Evolutionary conservation across 2,888 invertebrate genomes (phyloP).

Genomic region (Mystacides longicornis): DNA sequence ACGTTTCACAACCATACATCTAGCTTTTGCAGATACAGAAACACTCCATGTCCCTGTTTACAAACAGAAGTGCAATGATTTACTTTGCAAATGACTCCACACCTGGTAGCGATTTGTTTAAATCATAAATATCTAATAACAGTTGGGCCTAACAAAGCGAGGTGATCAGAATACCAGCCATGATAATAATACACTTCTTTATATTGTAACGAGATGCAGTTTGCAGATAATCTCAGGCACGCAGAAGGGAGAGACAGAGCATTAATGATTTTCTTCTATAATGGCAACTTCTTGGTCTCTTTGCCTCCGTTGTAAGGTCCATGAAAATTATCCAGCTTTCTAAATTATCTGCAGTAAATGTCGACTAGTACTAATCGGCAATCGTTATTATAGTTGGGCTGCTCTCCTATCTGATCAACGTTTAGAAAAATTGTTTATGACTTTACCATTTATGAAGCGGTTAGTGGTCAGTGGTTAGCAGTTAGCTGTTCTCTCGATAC

Average conservation of each 20-base stretch:
- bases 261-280: slow-evolving; percentile 1
- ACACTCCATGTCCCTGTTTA: too few species aligned
- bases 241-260: too few species aligned
- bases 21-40: too few species aligned
- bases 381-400: neutral
- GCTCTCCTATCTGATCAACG: neutral
- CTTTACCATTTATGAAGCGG: neutral
- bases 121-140: neutral
- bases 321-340: neutral
- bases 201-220: neutral
- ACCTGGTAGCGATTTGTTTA: neutral
- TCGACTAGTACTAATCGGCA: neutral
- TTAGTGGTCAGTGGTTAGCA: too few species aligned
- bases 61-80: too few species aligned
- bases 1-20: too few species aligned
- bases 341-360: neutral
- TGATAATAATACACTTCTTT: neutral
- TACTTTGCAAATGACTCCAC: too few species aligned
- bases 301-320: neutral
- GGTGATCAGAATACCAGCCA: neutral
- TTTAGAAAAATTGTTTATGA: neutral
- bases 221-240: neutral
- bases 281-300: neutral
- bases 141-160: too few species aligned
- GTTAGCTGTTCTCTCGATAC: neutral